phyloP scores from a whole-genome alignment of 2,888 invertebrate genomes.

The Molorchus minor region DNA sequence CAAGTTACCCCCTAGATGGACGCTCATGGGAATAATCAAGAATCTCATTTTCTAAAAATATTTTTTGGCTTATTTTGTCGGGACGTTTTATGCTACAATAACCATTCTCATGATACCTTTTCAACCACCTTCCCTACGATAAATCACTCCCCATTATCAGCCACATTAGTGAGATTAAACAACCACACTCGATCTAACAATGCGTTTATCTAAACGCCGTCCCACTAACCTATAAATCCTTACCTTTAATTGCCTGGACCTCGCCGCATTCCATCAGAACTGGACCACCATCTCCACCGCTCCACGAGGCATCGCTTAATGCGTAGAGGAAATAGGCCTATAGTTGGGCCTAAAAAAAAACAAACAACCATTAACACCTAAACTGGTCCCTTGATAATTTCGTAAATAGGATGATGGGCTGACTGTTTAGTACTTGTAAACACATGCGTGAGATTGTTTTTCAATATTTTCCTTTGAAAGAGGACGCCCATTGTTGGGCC shows the following conservation, averaged over 20 bases:
- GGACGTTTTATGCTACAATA: too few species aligned
- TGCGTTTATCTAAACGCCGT: too few species aligned
- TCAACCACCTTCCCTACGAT: too few species aligned
- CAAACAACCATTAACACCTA: slow-evolving; percentile 32
- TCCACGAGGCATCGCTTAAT: slow-evolving; percentile 10
- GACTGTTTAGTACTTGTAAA: slow-evolving; percentile 26
- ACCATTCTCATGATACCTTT: too few species aligned
- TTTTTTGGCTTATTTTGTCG: too few species aligned
- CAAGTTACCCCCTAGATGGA: too few species aligned
- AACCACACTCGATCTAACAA: too few species aligned
- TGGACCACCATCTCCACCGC: neutral
- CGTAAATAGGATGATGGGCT: slow-evolving; percentile 30
- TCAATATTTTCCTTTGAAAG: slow-evolving; percentile 24
- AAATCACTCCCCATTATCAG: too few species aligned
- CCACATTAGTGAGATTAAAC: too few species aligned
- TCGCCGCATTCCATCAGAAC: neutral
- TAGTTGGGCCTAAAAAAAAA: slow-evolving; percentile 22
- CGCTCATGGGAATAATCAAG: too few species aligned
- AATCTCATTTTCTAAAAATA: too few species aligned
- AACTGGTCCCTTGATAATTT: slow-evolving; percentile 37
- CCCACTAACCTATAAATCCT: too few species aligned
- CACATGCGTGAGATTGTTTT: slow-evolving; percentile 26
- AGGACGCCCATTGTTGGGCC: slow-evolving; percentile 18
- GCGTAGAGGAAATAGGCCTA: slow-evolving; percentile 15
- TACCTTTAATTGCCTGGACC: neutral